A percentile compares a stretch with the other conserved stretches of the same genome.
phyloP scores from a whole-genome alignment of 2,888 invertebrate genomes.

The Clistopyga incitator region DNA sequence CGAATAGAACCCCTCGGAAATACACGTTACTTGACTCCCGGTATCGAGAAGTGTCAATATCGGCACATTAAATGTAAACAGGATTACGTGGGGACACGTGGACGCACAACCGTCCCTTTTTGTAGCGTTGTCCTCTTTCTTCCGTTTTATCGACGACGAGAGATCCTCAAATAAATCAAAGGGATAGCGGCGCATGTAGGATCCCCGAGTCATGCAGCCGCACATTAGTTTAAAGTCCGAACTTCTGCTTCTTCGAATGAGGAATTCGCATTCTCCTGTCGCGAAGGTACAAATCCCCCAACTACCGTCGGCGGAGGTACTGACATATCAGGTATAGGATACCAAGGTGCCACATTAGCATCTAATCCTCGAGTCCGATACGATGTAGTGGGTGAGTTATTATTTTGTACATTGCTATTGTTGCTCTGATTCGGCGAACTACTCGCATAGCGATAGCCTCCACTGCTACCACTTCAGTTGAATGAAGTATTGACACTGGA shows the following conservation, averaged over 20 bases:
- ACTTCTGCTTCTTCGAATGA: background rate
- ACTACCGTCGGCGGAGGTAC: conserved; percentile 1
- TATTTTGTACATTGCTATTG: too few relatives aligned
- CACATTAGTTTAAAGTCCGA: background rate
- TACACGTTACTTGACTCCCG: too few relatives aligned
- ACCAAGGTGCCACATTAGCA: conserved; percentile 1
- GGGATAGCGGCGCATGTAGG: background rate
- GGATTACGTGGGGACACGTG: conserved; percentile 17
- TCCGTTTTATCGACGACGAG: background rate
- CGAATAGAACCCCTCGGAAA: too few relatives aligned
- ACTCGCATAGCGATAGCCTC: background rate
- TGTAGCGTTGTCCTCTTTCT: background rate
- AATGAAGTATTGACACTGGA: background rate
- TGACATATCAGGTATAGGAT: background rate
- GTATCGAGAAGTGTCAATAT: background rate
- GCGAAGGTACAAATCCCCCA: too few relatives aligned
- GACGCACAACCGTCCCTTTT: background rate
- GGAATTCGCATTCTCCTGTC: too few relatives aligned
- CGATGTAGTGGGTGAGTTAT: too few relatives aligned
- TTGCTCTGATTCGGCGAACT: background rate
- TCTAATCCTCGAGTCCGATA: background rate
- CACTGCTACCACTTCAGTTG: background rate
- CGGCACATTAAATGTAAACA: background rate
- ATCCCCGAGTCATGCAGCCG: background rate
- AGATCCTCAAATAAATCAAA: conserved; percentile 20